These are phyloP conservation scores for Nymphalis io DNA, from an alignment of 1,140 invertebrate species.

Conservation along the genomic window DNA sequence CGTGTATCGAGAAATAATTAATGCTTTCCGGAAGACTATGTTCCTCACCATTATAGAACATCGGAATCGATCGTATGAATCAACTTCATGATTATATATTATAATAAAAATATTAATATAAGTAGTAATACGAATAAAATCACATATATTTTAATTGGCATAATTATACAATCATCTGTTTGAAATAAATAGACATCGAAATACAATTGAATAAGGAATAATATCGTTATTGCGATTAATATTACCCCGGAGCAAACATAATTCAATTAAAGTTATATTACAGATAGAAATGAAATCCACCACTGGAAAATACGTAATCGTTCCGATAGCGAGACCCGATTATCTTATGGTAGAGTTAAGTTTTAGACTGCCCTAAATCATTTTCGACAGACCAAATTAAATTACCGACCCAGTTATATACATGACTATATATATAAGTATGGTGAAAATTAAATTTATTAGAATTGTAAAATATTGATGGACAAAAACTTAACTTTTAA, in stretches of 20 bases:
- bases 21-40: too few relatives aligned
- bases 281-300: not conserved
- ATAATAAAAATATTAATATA: too few relatives aligned
- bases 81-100: too few relatives aligned
- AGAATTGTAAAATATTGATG: constrained; percentile 20
- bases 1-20: too few relatives aligned
- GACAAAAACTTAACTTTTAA: constrained; percentile 21
- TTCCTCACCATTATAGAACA: too few relatives aligned
- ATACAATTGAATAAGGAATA: too few relatives aligned
- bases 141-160: too few relatives aligned
- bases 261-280: not conserved
- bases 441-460: constrained; percentile 14
- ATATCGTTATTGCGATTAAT: too few relatives aligned
- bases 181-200: too few relatives aligned
- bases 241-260: not conserved
- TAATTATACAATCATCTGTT: too few relatives aligned
- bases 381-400: constrained; percentile 42
- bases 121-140: too few relatives aligned
- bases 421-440: constrained; percentile 21
- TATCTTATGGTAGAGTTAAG: constrained; percentile 49
- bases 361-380: constrained; percentile 60
- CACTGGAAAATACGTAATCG: not conserved
- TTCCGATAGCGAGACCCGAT: not conserved
- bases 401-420: constrained; percentile 8
- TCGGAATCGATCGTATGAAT: too few relatives aligned